Conservation (phyloP, 2,888 invertebrate genomes). For the Perizoma affinitatum region DNA sequence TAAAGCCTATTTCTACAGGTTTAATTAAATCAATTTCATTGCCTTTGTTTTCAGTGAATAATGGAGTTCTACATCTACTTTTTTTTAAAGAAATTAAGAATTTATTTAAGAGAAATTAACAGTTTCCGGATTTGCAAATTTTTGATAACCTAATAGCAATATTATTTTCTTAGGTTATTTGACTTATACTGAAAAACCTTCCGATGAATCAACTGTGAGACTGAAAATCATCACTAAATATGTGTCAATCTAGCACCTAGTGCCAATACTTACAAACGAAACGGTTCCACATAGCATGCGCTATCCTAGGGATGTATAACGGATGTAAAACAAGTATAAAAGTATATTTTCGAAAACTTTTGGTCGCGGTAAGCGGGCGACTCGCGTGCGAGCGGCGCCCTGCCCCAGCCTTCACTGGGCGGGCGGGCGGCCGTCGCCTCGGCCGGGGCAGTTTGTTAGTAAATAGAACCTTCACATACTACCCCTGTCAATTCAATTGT, state of each 20-base stretch:
- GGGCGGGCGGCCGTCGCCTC: neutral
- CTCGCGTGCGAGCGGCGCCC: slow-evolving; percentile 31
- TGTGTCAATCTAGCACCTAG: no score
- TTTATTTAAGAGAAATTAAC: no score
- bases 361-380: slow-evolving; percentile 26
- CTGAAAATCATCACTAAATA: no score
- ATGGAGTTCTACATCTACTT: neutral
- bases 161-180: no score
- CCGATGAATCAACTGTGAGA: no score
- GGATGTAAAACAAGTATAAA: slow-evolving; percentile 33
- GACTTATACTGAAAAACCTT: no score
- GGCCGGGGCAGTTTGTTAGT: slow-evolving; percentile 12
- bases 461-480: slow-evolving; percentile 13
- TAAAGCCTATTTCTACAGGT: neutral
- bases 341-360: slow-evolving; percentile 41
- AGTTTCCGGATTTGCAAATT: no score
- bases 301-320: slow-evolving; percentile 40
- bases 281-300: slow-evolving; percentile 33
- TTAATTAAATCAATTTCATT: neutral
- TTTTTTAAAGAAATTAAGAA: no score
- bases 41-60: neutral
- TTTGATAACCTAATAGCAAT: no score
- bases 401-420: slow-evolving; percentile 17
- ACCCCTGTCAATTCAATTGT: no score
- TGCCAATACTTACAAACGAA: slow-evolving; percentile 32